Evolutionary conservation across 2,113 vertebrate genomes (phyloP).

Genomic region (Zosterops borbonicus): DNA sequence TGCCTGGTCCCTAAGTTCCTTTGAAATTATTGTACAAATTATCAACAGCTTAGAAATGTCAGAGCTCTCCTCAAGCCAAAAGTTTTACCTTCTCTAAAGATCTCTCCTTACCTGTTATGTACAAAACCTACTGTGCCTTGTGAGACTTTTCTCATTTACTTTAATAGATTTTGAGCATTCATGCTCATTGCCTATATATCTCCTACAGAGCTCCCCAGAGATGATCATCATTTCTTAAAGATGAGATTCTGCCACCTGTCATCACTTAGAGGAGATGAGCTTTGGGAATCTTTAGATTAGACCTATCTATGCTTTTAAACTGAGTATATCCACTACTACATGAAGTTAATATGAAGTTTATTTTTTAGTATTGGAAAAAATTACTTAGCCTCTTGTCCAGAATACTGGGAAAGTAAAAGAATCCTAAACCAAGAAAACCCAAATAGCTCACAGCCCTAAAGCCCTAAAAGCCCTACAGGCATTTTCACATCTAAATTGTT

Average conservation of each 20-base stretch:
- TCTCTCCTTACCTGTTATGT: background rate
- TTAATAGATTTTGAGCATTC: background rate
- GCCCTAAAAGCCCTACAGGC: background rate
- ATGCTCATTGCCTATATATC: background rate
- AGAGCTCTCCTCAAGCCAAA: background rate
- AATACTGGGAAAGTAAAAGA: background rate
- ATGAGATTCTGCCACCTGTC: background rate
- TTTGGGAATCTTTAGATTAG: background rate
- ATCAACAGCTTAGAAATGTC: background rate
- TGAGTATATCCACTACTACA: accelerated
- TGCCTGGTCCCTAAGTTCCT: background rate
- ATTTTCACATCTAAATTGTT: background rate
- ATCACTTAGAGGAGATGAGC: background rate
- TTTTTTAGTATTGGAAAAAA: background rate
- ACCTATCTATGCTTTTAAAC: background rate
- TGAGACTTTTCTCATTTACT: background rate
- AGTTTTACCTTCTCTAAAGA: background rate
- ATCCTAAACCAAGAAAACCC: background rate
- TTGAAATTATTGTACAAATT: background rate
- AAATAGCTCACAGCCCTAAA: background rate
- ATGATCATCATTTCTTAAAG: background rate
- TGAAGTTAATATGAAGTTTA: background rate
- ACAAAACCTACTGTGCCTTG: background rate
- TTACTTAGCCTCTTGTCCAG: background rate
- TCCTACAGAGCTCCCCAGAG: background rate